Percentiles rank a stretch among this genome's conserved stretches.
Evolutionary conservation across 2,888 invertebrate genomes (phyloP).

Genomic region (Sylvicola cinctus): DNA sequence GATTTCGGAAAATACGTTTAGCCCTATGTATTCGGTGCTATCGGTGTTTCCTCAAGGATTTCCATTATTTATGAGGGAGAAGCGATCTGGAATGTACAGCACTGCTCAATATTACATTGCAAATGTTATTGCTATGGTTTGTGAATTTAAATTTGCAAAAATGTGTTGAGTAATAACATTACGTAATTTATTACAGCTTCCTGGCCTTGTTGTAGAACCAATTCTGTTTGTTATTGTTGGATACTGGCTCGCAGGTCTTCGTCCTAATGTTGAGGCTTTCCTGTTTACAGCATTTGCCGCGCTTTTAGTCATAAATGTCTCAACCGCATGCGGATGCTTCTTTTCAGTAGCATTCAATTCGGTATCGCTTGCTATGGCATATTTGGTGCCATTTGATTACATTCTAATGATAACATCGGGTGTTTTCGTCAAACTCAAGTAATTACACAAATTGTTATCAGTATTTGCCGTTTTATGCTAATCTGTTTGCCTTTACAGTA

Average conservation of each 20-base stretch:
- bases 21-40: constrained; percentile 77
- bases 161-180: background rate
- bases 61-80: constrained; percentile 62
- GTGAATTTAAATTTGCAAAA: constrained; percentile 13
- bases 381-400: constrained; percentile 70
- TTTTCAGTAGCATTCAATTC: constrained; percentile 70
- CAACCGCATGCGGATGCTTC: constrained; percentile 72
- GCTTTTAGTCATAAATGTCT: constrained; percentile 64
- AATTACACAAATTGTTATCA: constrained; percentile 9
- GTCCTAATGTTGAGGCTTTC: constrained; percentile 44
- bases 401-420: constrained; percentile 75
- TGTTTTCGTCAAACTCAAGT: constrained; percentile 65
- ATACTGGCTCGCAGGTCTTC: constrained; percentile 74
- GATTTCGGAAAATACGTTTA: constrained; percentile 77
- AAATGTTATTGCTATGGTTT: constrained; percentile 61
- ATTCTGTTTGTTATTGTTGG: constrained; percentile 58
- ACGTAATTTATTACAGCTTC: constrained; percentile 34
- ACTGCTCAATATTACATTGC: constrained; percentile 62
- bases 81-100: constrained; percentile 62
- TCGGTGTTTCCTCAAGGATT: constrained; percentile 62
- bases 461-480: background rate
- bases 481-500: constrained; percentile 27
- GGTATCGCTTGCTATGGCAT: constrained; percentile 60
- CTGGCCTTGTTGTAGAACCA: constrained; percentile 68
- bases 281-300: constrained; percentile 43